Evolutionary conservation across 2,113 vertebrate species (phyloP).

Genomic region (Felis catus): DNA sequence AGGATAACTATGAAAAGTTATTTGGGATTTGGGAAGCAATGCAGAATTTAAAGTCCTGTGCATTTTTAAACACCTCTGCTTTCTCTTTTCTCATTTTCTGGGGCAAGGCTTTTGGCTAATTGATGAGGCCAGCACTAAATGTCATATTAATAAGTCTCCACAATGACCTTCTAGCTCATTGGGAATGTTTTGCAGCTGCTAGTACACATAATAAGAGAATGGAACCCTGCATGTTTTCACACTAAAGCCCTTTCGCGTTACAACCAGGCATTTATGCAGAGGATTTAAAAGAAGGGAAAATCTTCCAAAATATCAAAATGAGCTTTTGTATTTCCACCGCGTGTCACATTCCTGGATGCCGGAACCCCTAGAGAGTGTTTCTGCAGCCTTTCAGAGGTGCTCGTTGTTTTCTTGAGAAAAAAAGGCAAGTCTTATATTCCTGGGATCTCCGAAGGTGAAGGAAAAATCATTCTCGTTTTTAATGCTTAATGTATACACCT

Average conservation of each 20-base stretch:
- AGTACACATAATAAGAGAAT: constrained; percentile 16
- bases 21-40: constrained; percentile 29
- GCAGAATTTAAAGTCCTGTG: neutral
- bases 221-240: constrained; percentile 65
- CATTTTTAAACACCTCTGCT: neutral
- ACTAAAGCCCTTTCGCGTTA: constrained; percentile 38
- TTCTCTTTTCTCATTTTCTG: constrained; percentile 44
- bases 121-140: constrained; percentile 42
- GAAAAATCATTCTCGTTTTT: constrained; percentile 50
- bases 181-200: constrained; percentile 56
- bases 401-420: constrained; percentile 58
- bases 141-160: constrained; percentile 47
- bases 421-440: constrained; percentile 57
- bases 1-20: constrained; percentile 41
- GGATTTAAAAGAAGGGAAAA: constrained; percentile 23
- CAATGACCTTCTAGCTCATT: constrained; percentile 48
- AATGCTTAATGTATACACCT: constrained; percentile 13
- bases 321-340: constrained; percentile 61
- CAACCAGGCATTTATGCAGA: constrained; percentile 35
- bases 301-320: constrained; percentile 66
- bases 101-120: constrained; percentile 1
- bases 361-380: constrained; percentile 58
- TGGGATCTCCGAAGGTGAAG: constrained; percentile 45
- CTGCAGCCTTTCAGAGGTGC: constrained; percentile 37
- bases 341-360: constrained; percentile 50